Percentiles rank a stretch among this genome's conserved stretches.
Conservation (phyloP, 2,888 invertebrate genomes). For the Orgyia antiqua region DNA sequence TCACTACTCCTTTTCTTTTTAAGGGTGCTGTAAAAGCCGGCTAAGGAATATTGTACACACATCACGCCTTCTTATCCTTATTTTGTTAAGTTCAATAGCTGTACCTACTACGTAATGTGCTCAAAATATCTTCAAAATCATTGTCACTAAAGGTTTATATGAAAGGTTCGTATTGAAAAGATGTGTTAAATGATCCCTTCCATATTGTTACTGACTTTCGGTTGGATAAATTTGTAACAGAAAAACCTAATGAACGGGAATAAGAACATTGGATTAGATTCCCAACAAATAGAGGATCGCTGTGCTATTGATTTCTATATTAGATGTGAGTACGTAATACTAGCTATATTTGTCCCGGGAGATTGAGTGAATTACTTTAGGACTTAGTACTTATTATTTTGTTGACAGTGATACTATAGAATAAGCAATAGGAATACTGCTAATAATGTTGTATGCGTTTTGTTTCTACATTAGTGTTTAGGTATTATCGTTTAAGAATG, state of each 20-base stretch:
- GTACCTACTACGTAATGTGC: conserved; percentile 23
- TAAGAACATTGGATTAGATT: conserved; percentile 15
- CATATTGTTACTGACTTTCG: conserved; percentile 19
- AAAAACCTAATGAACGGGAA: conserved; percentile 20
- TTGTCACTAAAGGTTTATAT: conserved; percentile 24
- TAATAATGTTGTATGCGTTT: too few relatives aligned
- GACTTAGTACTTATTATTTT: too few relatives aligned
- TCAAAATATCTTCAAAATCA: conserved; percentile 22
- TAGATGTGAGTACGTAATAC: neutral
- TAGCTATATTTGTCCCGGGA: too few relatives aligned
- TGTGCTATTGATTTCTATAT: neutral
- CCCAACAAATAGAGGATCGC: conserved; percentile 2
- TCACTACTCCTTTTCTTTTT: too few relatives aligned
- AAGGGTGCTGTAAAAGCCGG: too few relatives aligned
- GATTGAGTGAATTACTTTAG: too few relatives aligned
- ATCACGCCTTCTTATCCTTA: conserved; percentile 16
- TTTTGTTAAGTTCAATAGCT: conserved; percentile 22
- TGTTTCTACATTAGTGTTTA: too few relatives aligned
- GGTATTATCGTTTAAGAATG: too few relatives aligned
- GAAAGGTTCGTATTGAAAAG: conserved; percentile 24
- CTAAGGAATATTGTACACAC: too few relatives aligned
- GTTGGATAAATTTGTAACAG: conserved; percentile 15
- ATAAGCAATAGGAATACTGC: too few relatives aligned
- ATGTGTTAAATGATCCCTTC: conserved; percentile 21
- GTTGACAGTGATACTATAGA: too few relatives aligned